These are phyloP conservation scores for Diadromus collaris DNA, from an alignment of 2,888 invertebrate genomes.

Conservation along the genomic window DNA sequence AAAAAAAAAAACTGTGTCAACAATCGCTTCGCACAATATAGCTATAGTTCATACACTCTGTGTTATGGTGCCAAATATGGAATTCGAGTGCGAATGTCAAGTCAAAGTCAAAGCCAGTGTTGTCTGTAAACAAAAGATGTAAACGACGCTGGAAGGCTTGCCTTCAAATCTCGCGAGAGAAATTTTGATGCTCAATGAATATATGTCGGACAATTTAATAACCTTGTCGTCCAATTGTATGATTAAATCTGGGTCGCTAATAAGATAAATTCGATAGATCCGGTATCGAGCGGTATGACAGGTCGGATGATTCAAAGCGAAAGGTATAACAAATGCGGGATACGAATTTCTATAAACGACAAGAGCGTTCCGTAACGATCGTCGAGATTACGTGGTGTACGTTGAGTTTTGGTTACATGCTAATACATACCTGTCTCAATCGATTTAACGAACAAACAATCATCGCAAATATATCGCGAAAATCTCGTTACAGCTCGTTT, in stretches of 20 bases:
- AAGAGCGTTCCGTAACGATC: not conserved
- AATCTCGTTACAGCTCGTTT: conserved; percentile 14
- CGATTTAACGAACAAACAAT: conserved; percentile 43
- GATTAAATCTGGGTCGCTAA: not conserved
- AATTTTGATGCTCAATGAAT: not conserved
- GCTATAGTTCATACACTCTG: not conserved
- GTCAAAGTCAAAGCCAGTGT: conserved; percentile 42
- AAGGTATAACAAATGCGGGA: conserved; percentile 11
- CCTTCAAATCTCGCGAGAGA: not conserved
- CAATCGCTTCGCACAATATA: not conserved
- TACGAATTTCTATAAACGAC: conserved; percentile 2
- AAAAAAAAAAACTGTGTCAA: not conserved
- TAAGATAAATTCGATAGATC: conserved; percentile 18
- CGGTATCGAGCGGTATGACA: conserved; percentile 28
- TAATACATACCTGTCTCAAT: conserved; percentile 38
- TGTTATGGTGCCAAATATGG: not conserved
- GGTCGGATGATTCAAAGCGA: conserved; percentile 25
- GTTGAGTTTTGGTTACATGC: not conserved
- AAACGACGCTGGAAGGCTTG: not conserved
- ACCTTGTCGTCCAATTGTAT: not conserved
- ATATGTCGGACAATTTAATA: not conserved
- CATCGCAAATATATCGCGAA: conserved; percentile 30
- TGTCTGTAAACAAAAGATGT: conserved; percentile 46
- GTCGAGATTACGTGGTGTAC: not conserved
- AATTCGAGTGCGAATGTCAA: conserved; percentile 29